Base-by-base conservation (phyloP, 2,797 vertebrate species). In the Adelosebastes latens region DNA sequence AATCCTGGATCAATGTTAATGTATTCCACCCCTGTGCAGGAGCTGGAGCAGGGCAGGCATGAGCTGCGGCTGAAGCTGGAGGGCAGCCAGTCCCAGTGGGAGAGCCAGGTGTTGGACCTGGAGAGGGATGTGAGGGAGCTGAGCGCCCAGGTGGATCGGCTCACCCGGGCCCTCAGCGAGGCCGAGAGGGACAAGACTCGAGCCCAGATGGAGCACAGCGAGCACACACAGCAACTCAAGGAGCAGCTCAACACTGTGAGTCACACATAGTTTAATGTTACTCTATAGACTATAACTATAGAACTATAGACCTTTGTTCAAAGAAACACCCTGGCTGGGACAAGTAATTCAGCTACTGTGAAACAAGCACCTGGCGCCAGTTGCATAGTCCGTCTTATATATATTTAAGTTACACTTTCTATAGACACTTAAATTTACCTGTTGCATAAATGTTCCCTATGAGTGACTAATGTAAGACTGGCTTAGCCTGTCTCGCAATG, bases 71-170 rank as follows among this genome's bases (percentile, higher is more conserved):
- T 95, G 79, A 96, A 95, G 89, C 92, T 96, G 86, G 93, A 95
- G 70, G 86, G 87, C 87, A 91, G 87, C 76, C 92, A 90, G 89
- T 92, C 90, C 49, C 92, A 95, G 92, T 95, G 95, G 95, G 93
- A 96, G 92, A 94, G 93, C 87, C 96, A 96, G 89, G 95, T 95
- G 91, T 82, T 81, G 0, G 96, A 96, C 60, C 90, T 96, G 93
- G 96, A 97, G 93, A 82, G 84, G 76, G 96, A 97, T 77, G 80
- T 82, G 42, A 91, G 83, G 90, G 93, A 94, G 42, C 92, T 96
- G 88, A 93, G 87, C 18, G 36, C 32, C 63, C 91, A 92, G 87
- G 92, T 95, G 83, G 89, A 96, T 82, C 80, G 20, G 32, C 95
- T 96, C 75, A 94, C 78, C 13, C 81, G 25, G 82, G 81, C 87